These are phyloP conservation scores for Gobio gobio DNA, from an alignment of 2,113 vertebrate species.

Conservation along the genomic window DNA sequence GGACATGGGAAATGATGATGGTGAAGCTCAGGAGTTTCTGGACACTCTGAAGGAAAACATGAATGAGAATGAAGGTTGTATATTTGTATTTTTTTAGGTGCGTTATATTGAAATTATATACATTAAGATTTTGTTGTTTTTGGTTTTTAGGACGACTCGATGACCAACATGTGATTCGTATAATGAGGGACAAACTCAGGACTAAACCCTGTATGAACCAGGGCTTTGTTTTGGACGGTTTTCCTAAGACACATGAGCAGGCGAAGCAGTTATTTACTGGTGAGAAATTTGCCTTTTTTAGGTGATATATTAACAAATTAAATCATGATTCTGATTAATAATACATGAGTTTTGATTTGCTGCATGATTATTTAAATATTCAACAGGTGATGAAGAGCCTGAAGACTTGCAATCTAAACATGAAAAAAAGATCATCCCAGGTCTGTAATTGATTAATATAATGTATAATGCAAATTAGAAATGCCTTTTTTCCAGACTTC, in stretches of 20 bases:
- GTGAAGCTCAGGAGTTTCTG: constrained; percentile 76
- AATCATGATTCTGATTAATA: constrained; percentile 14
- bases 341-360: not conserved
- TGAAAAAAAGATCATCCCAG: constrained; percentile 80
- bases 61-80: constrained; percentile 80
- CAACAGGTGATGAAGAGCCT: constrained; percentile 76
- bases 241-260: constrained; percentile 85
- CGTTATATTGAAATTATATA: not conserved
- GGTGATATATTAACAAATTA: not conserved
- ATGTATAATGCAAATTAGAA: constrained; percentile 21
- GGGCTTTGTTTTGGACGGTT: constrained; percentile 90
- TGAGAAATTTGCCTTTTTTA: constrained; percentile 64
- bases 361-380: constrained; percentile 13
- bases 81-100: not conserved
- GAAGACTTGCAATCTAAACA: constrained; percentile 69
- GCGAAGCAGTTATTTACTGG: constrained; percentile 85
- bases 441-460: constrained; percentile 69
- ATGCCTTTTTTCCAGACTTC: not conserved
- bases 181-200: constrained; percentile 85
- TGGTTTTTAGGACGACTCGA: constrained; percentile 76
- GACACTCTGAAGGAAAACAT: constrained; percentile 78
- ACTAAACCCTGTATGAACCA: constrained; percentile 91
- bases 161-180: constrained; percentile 77
- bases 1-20: constrained; percentile 63
- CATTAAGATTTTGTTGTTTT: not conserved